Conservation (phyloP, 1,140 invertebrate genomes). For the Penaeus chinensis region DNA sequence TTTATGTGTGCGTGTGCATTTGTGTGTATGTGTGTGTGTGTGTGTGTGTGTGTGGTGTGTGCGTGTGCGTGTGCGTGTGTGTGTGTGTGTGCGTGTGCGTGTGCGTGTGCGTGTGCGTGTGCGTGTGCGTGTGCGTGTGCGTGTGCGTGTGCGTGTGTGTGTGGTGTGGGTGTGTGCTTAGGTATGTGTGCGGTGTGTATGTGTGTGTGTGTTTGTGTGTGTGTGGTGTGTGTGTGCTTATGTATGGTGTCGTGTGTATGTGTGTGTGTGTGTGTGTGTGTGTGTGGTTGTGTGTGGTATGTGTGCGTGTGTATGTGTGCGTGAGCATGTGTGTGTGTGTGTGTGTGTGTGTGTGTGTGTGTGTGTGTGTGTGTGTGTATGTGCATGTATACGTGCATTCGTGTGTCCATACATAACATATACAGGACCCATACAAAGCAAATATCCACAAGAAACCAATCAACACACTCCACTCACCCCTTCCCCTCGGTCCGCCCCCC, state of each 20-base stretch:
- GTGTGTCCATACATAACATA: no score
- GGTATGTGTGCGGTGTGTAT: no score
- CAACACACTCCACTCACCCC: no score
- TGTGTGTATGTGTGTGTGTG: not conserved
- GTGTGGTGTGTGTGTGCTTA: no score
- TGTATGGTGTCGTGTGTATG: no score
- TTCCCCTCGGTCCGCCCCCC: no score
- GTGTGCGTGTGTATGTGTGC: not conserved
- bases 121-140: not conserved
- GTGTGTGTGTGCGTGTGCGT: not conserved
- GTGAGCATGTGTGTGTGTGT: not conserved
- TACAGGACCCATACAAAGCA: no score
- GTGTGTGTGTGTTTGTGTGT: not conserved
- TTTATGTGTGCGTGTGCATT: not conserved
- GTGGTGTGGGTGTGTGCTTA: no score
- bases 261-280: not conserved
- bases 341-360: not conserved
- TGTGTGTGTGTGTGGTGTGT: not conserved
- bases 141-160: not conserved
- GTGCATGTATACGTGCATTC: not conserved
- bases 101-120: not conserved
- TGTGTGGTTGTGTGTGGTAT: not conserved
- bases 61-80: not conserved
- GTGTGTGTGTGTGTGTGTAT: not conserved
- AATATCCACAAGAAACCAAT: no score